phyloP scores from a whole-genome alignment of 1,140 invertebrate genomes.

The Leptinotarsa texana region DNA sequence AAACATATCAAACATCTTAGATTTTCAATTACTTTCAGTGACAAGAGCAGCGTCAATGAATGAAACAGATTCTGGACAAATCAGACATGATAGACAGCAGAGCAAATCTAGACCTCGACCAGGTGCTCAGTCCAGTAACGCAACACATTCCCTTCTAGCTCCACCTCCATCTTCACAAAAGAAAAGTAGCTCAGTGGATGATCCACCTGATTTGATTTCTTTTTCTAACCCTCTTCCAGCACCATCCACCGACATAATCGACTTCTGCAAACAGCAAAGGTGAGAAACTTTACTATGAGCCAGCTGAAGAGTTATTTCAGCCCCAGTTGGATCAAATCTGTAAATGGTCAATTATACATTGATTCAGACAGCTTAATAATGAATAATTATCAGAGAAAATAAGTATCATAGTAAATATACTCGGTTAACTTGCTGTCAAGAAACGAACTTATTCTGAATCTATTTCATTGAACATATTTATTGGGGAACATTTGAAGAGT shows the following conservation, averaged over 20 bases:
- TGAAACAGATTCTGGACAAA: constrained; percentile 48
- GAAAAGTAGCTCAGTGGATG: constrained; percentile 59
- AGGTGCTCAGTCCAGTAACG: constrained; percentile 37
- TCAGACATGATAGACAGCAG: constrained; percentile 43
- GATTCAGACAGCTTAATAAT: too few species aligned
- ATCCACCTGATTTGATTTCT: constrained; percentile 71
- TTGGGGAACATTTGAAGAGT: too few species aligned
- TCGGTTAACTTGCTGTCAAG: too few species aligned
- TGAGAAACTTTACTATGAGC: constrained; percentile 18
- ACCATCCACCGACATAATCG: constrained; percentile 41
- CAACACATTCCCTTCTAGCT: constrained; percentile 56
- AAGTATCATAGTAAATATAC: too few species aligned
- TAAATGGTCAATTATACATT: too few species aligned
- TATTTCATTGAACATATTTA: too few species aligned
- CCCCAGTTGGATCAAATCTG: too few species aligned
- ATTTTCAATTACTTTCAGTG: constrained; percentile 39
- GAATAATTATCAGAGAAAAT: too few species aligned
- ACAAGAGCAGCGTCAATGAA: constrained; percentile 49
- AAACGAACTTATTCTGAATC: too few species aligned
- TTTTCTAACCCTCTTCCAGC: constrained; percentile 68
- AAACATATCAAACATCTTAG: background rate
- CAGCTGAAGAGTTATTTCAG: too few species aligned
- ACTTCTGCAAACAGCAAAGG: constrained; percentile 46
- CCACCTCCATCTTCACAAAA: constrained; percentile 60
- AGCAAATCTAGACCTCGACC: constrained; percentile 50